Percentiles rank a stretch among this genome's conserved stretches.
phyloP scores from a whole-genome alignment of 2,888 invertebrate genomes.

The Apoderus coryli region DNA sequence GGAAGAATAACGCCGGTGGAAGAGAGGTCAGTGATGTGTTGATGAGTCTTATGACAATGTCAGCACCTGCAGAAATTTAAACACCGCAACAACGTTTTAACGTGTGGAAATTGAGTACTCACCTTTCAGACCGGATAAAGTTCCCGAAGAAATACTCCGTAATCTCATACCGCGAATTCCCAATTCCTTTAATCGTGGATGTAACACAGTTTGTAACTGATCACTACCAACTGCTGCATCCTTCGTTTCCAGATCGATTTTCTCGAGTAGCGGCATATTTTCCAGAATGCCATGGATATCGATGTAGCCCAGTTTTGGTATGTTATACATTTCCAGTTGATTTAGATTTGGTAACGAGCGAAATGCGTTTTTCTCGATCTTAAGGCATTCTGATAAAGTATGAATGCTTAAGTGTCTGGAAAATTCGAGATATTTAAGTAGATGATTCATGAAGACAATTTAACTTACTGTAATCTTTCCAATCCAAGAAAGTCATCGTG shows the following conservation, averaged over 20 bases:
- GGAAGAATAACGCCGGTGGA: conserved; percentile 72
- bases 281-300: conserved; percentile 78
- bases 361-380: conserved; percentile 73
- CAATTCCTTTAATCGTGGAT: conserved; percentile 61
- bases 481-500: conserved; percentile 64
- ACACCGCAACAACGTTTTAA: too few relatives aligned
- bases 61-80: conserved; percentile 31
- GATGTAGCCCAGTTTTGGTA: conserved; percentile 67
- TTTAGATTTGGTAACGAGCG: conserved; percentile 55
- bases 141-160: conserved; percentile 65
- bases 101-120: conserved; percentile 30
- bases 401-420: conserved; percentile 50
- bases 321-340: conserved; percentile 54
- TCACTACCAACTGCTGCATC: conserved; percentile 69
- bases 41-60: conserved; percentile 56
- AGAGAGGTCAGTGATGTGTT: conserved; percentile 67
- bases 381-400: conserved; percentile 50
- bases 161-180: conserved; percentile 62
- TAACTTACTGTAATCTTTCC: conserved; percentile 26
- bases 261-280: conserved; percentile 56
- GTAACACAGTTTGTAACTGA: conserved; percentile 62
- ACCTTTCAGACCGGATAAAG: conserved; percentile 65
- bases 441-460: too few relatives aligned
- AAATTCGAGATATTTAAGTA: conserved; percentile 25
- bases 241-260: conserved; percentile 73